A percentile compares a stretch with the other conserved stretches of the same genome.
These are phyloP conservation scores for Amiota communis DNA, from an alignment of 2,888 invertebrate genomes.

Conservation along the genomic window DNA sequence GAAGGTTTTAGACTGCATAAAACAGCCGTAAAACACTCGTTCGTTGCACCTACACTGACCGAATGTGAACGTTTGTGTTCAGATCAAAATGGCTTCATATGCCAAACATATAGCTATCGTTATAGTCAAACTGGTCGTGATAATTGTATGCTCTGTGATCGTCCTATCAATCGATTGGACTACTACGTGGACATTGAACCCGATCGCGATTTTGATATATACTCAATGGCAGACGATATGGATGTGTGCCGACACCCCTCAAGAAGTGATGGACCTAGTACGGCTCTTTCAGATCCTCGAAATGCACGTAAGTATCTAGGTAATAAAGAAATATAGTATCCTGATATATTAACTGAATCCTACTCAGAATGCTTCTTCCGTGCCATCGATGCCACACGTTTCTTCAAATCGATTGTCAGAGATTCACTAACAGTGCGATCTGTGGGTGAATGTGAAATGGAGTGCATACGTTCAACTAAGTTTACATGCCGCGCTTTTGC, in stretches of 20 bases:
- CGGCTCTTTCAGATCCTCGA: slow-evolving; percentile 73
- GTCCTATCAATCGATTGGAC: slow-evolving; percentile 80
- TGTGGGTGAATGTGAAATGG: slow-evolving; percentile 85
- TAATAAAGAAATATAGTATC: not conserved
- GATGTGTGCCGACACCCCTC: slow-evolving; percentile 73
- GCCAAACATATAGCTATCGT: slow-evolving; percentile 84
- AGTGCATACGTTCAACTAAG: slow-evolving; percentile 81
- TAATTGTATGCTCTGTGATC: slow-evolving; percentile 85
- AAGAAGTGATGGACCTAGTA: slow-evolving; percentile 60
- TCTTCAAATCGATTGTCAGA: slow-evolving; percentile 78
- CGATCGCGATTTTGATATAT: slow-evolving; percentile 85
- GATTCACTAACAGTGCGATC: slow-evolving; percentile 80
- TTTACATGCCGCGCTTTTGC: slow-evolving; percentile 89
- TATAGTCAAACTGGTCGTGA: slow-evolving; percentile 75
- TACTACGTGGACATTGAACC: slow-evolving; percentile 83
- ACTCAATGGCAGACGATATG: slow-evolving; percentile 80
- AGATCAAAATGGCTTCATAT: slow-evolving; percentile 80
- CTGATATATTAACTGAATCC: not conserved
- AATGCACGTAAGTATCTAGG: slow-evolving; percentile 68
- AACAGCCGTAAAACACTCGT: slow-evolving; percentile 79
- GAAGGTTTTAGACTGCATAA: slow-evolving; percentile 84
- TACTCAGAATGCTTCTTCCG: slow-evolving; percentile 87
- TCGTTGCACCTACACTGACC: slow-evolving; percentile 80
- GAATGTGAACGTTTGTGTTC: slow-evolving; percentile 86
- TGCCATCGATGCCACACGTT: slow-evolving; percentile 82